Evolutionary conservation across 2,888 invertebrate species (phyloP).

Genomic region (Ceramica pisi): DNA sequence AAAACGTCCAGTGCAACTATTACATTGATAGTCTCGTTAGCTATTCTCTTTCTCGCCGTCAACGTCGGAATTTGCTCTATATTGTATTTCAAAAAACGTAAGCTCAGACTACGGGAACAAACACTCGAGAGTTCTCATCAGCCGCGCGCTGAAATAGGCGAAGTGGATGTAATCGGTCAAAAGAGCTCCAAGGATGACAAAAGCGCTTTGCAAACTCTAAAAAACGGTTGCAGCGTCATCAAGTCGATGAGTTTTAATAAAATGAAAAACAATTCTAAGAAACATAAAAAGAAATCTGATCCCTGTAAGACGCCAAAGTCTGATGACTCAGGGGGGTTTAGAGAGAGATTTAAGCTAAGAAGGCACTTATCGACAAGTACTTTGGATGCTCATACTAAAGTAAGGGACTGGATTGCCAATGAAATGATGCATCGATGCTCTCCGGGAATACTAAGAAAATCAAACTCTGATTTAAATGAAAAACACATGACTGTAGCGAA

Average conservation of each 20-base stretch:
- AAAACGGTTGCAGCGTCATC: slow-evolving; percentile 91
- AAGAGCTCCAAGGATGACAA: slow-evolving; percentile 86
- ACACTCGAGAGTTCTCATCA: slow-evolving; percentile 84
- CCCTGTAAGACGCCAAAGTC: slow-evolving; percentile 90
- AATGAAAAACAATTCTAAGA: slow-evolving; percentile 89
- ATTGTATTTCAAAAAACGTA: slow-evolving; percentile 92
- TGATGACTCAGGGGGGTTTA: slow-evolving; percentile 90
- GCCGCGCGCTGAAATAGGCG: slow-evolving; percentile 88
- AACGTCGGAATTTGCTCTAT: slow-evolving; percentile 93
- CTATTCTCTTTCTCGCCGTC: slow-evolving; percentile 93
- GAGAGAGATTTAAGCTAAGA: slow-evolving; percentile 92
- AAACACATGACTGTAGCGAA: slow-evolving; percentile 76
- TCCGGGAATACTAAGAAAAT: slow-evolving; percentile 92
- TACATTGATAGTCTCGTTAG: slow-evolving; percentile 92
- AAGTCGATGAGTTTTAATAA: slow-evolving; percentile 90
- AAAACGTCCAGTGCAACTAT: slow-evolving; percentile 92
- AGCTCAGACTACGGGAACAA: slow-evolving; percentile 88
- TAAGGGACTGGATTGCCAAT: slow-evolving; percentile 96
- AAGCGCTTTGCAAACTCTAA: slow-evolving; percentile 84
- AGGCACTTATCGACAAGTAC: slow-evolving; percentile 95
- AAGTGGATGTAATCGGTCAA: slow-evolving; percentile 88
- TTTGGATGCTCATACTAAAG: slow-evolving; percentile 96
- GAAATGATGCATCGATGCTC: slow-evolving; percentile 94
- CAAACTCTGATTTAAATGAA: slow-evolving; percentile 82
- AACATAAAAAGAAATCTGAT: slow-evolving; percentile 89